Evolutionary conservation across 2,113 vertebrate species (phyloP), one percentile per base, ranked within the genome.

Genomic region (Brevimyrus niger): DNA sequence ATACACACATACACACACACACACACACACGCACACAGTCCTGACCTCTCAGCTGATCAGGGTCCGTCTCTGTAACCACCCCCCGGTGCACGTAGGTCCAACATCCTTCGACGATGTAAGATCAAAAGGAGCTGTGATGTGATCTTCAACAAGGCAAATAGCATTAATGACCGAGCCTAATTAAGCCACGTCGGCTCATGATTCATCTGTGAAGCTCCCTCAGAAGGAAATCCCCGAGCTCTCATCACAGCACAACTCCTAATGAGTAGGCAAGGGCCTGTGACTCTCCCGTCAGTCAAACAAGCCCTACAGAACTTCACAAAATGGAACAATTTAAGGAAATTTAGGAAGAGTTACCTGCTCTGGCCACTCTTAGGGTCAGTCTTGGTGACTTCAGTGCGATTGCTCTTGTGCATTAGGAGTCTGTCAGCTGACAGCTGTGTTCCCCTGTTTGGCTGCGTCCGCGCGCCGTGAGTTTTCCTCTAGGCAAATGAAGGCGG

Each of bases 141-240:
- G 80, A 83, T 83, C 80, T 46, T 83, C 38, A 83, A 46, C 80
- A 83, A 83, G 80, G 80, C 80, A 83, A 83, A 83, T 83, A 23
- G 80, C 42, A 83, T 47, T 83, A 83, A 83, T 83, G 80, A 83
- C 80, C 19, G 42, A 17, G 42, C 11, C 80, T 83, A 83, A 83
- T 83, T 83, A 83, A 42, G 17, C 80, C 21, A 44, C 38, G 15
- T 17, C 2, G 5, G 42, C 80, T 83, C 42, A 46, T 83, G 80
- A 44, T 47, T 83, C 21, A 83, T 83, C 80, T 83, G 42, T 83
- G 35, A 21, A 46, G 15, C 42, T 83, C 42, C 35, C 80, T 80
- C 31, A 42, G 38, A 44, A 46, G 38, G 13, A 38, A 83, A 46
- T 83, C 80, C 80, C 80, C 5, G 23, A 83, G 80, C 80, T 21